Conservation (phyloP, 1,140 invertebrate species). For the Drosophila ogumai region DNA sequence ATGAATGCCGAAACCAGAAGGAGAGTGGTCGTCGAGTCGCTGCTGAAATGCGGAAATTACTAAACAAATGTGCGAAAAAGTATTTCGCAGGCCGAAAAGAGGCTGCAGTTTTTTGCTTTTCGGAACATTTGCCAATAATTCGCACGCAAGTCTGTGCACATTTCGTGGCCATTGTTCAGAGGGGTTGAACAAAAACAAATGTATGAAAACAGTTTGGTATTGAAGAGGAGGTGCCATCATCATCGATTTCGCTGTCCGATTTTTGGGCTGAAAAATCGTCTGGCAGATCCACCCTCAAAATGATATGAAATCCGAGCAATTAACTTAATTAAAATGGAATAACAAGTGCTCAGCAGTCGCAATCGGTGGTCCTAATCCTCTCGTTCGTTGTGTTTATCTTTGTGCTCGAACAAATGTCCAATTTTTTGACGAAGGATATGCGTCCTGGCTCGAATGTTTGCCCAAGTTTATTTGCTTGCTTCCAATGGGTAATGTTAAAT, state of each 20-base stretch:
- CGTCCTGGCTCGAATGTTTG: conserved; percentile 37
- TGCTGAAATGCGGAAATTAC: conserved; percentile 61
- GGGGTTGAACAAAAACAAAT: conserved; percentile 51
- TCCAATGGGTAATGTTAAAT: conserved; percentile 49
- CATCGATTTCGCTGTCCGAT: conserved; percentile 45
- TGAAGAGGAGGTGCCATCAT: conserved; percentile 40
- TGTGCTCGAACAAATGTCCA: conserved; percentile 76
- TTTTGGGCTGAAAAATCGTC: conserved; percentile 23
- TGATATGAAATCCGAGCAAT: conserved; percentile 79
- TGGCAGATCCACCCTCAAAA: conserved; percentile 47
- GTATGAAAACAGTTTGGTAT: conserved; percentile 22
- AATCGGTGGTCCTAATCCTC: conserved; percentile 53
- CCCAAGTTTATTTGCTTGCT: conserved; percentile 51
- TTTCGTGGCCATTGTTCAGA: conserved; percentile 41
- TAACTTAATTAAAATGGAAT: conserved; percentile 84
- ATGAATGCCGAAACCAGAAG: conserved; percentile 47
- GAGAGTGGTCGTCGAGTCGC: conserved; percentile 8
- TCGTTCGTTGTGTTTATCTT: conserved; percentile 58
- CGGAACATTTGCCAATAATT: conserved; percentile 76
- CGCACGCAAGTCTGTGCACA: conserved; percentile 76
- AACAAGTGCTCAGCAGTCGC: conserved; percentile 74
- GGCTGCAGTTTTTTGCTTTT: conserved; percentile 44
- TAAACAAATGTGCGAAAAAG: conserved; percentile 79
- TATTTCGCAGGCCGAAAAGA: conserved; percentile 28
- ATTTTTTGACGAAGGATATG: conserved; percentile 52